These are phyloP conservation scores for Lophura nycthemera DNA, from an alignment of 2,113 vertebrate species.

Conservation along the genomic window DNA sequence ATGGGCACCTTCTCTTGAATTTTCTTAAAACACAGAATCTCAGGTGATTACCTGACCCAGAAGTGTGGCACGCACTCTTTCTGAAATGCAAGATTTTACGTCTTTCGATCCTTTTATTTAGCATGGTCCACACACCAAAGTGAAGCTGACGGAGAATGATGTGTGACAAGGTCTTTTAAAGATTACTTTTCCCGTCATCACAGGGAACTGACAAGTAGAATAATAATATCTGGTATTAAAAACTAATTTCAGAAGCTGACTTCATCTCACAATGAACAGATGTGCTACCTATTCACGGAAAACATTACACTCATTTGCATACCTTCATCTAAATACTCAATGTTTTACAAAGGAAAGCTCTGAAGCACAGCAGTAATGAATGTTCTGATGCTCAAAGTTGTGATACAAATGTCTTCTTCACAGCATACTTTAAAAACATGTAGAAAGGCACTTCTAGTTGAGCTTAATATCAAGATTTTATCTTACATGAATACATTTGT, in stretches of 20 bases:
- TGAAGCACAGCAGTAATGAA: neutral
- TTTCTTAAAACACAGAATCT: neutral
- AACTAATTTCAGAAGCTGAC: neutral
- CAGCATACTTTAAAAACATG: neutral
- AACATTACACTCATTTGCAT: neutral
- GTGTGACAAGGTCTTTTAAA: neutral
- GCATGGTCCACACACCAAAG: neutral
- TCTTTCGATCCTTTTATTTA: neutral
- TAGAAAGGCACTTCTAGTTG: neutral
- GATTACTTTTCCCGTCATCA: neutral
- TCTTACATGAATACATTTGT: neutral
- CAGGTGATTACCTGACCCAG: neutral
- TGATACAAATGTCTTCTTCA: neutral
- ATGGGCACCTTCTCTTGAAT: neutral
- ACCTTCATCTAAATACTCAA: neutral
- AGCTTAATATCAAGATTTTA: neutral
- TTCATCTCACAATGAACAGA: neutral
- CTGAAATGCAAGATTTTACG: neutral
- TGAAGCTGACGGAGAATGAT: neutral
- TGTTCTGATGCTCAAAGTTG: neutral
- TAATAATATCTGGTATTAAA: neutral
- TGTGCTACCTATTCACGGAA: neutral
- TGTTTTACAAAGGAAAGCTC: neutral
- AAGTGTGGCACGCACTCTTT: neutral
- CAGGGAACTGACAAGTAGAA: neutral